Percentiles rank a stretch among this genome's conserved stretches.
Conservation (phyloP, 2,113 vertebrate species). For the Fregata magnificens region DNA sequence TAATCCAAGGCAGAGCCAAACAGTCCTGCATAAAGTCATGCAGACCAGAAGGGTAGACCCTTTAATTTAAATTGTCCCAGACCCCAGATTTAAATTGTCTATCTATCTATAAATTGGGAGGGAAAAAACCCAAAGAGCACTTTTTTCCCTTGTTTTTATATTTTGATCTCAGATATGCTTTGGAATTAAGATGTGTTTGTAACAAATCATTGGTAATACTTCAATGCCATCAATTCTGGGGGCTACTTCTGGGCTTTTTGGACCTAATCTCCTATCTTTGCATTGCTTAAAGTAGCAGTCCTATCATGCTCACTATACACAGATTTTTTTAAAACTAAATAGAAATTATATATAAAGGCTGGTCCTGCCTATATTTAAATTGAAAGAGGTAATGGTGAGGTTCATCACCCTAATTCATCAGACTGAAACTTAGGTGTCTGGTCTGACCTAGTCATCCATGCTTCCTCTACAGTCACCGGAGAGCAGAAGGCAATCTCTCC, state of each 20-base stretch:
- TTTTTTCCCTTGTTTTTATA: not conserved
- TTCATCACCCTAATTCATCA: not conserved
- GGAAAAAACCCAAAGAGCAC: rapidly evolving
- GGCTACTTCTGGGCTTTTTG: not conserved
- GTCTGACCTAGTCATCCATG: not conserved
- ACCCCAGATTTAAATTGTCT: not conserved
- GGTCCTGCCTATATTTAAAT: not conserved
- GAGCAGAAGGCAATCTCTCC: not conserved
- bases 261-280: not conserved
- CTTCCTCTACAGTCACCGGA: not conserved
- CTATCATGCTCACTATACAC: not conserved
- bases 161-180: not conserved
- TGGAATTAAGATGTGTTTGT: not conserved
- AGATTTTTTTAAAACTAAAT: not conserved
- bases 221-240: not conserved
- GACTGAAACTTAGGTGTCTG: not conserved
- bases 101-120: not conserved
- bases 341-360: not conserved
- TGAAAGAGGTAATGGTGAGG: not conserved
- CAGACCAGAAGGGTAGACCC: not conserved
- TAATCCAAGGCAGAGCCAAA: not conserved
- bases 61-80: too few relatives aligned
- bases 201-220: not conserved
- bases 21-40: not conserved
- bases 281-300: not conserved